Percentiles rank a stretch among this genome's conserved stretches.
Conservation (phyloP, 2,797 vertebrate genomes). For the Amblyraja radiata region DNA sequence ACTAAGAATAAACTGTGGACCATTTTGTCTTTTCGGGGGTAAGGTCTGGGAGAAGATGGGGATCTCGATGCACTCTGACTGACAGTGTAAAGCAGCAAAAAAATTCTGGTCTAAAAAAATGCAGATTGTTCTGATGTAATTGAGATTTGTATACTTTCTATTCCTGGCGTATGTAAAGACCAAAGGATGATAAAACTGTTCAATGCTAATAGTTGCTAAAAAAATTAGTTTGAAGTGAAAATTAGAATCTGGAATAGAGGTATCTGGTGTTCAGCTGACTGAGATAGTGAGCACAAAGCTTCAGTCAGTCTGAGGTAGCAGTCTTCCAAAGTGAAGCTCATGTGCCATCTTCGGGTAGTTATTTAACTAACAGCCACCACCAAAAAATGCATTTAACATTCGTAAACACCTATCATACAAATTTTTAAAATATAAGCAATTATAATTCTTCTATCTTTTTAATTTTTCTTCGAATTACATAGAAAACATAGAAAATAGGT, state of each 20-base stretch:
- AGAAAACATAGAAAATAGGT: too few species aligned
- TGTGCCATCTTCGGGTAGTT: background rate
- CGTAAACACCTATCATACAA: background rate
- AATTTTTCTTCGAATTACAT: too few species aligned
- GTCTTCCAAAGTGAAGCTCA: background rate
- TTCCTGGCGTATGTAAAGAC: background rate
- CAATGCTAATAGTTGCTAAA: background rate
- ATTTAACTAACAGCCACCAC: background rate
- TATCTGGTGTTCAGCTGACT: background rate
- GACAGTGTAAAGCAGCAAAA: too few species aligned
- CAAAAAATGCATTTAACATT: background rate
- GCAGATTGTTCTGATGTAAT: background rate
- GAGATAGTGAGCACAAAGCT: background rate
- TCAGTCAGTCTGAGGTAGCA: background rate
- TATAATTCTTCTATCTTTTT: too few species aligned
- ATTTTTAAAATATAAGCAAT: too few species aligned
- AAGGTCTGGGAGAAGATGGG: background rate
- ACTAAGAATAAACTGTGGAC: background rate
- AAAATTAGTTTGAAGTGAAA: background rate
- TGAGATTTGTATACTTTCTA: background rate
- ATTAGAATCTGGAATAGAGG: background rate
- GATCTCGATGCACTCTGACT: too few species aligned
- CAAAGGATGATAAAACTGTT: background rate
- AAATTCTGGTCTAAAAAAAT: background rate
- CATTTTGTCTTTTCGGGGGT: background rate